Evolutionary conservation across 2,113 vertebrate species (phyloP).

Genomic region (Catharus minimus): DNA sequence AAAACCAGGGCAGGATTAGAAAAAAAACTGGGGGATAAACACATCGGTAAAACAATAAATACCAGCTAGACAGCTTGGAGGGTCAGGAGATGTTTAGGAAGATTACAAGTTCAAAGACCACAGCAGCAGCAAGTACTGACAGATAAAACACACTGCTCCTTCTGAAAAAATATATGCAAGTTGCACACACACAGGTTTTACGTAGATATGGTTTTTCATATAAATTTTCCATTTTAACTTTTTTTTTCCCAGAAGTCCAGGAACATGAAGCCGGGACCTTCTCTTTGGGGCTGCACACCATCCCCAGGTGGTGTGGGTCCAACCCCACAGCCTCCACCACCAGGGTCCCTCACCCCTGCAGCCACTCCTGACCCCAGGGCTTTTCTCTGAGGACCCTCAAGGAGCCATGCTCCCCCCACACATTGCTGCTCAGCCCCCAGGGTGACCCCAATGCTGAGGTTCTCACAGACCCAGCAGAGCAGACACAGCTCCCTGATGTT

Average conservation of each 20-base stretch:
- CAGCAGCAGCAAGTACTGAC: neutral
- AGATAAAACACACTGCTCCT: neutral
- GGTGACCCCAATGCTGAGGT: neutral
- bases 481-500: neutral
- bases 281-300: neutral
- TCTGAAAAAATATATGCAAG: neutral
- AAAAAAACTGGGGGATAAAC: slow-evolving; percentile 15
- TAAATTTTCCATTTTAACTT: neutral
- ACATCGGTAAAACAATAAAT: slow-evolving; percentile 49
- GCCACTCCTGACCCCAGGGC: neutral
- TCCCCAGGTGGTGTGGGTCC: accelerated
- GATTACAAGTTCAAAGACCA: slow-evolving; percentile 47
- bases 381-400: neutral
- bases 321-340: neutral
- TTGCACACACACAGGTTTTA: accelerated
- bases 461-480: neutral
- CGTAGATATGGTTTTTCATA: neutral
- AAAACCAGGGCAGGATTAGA: slow-evolving; percentile 34
- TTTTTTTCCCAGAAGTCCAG: neutral
- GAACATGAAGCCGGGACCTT: accelerated
- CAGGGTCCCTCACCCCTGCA: accelerated
- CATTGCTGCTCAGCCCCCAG: neutral
- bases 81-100: slow-evolving; percentile 53
- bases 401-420: neutral
- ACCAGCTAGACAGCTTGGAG: neutral